A percentile compares a stretch with the other conserved stretches of the same genome.
Conservation (phyloP, 1,140 invertebrate species). For the Protaetia brevitarsis region DNA sequence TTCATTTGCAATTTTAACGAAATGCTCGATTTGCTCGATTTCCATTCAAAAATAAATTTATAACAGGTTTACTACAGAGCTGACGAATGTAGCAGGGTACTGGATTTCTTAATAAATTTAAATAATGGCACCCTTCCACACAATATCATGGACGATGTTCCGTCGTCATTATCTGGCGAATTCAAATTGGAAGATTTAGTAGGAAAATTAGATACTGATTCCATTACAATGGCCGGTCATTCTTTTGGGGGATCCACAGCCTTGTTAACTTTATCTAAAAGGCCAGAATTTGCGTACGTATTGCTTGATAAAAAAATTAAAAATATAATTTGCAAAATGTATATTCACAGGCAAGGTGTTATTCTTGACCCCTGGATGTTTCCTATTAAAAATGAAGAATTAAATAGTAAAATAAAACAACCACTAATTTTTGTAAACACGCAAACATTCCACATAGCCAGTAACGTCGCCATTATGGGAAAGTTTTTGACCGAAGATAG, state of each 20-base stretch:
- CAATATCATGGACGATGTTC: constrained; percentile 53
- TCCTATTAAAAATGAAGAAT: constrained; percentile 57
- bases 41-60: neutral
- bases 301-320: neutral
- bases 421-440: constrained; percentile 64
- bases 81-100: constrained; percentile 54
- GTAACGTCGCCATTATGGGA: constrained; percentile 59
- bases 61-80: constrained; percentile 52
- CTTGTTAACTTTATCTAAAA: constrained; percentile 54
- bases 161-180: constrained; percentile 23
- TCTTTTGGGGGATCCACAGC: constrained; percentile 67
- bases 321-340: too few species aligned
- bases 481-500: constrained; percentile 40
- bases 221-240: constrained; percentile 60
- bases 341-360: constrained; percentile 52
- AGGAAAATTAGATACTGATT: constrained; percentile 56
- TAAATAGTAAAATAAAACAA: constrained; percentile 53
- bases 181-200: constrained; percentile 47
- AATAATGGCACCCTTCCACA: constrained; percentile 54
- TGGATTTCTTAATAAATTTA: constrained; percentile 56
- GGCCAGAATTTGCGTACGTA: constrained; percentile 57
- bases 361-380: constrained; percentile 70
- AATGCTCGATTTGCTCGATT: too few species aligned
- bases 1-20: too few species aligned
- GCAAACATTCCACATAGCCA: constrained; percentile 63